Conservation (phyloP, 2,797 vertebrate genomes). For the Cirrhinus mrigala region DNA sequence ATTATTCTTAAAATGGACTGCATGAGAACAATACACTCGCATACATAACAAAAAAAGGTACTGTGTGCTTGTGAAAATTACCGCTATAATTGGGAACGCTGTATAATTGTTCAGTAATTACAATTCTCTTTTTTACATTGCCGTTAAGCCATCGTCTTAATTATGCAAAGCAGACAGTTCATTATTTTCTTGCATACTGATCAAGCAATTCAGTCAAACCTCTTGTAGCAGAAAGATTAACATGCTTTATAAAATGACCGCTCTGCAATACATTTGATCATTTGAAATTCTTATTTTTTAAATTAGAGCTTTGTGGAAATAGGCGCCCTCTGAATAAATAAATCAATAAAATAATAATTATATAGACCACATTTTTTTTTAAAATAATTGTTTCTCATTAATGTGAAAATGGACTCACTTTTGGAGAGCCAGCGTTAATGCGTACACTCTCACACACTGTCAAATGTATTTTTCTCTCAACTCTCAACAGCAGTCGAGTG, state of each 20-base stretch:
- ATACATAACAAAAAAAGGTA: background rate
- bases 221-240: background rate
- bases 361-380: background rate
- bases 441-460: background rate
- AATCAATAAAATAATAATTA: background rate
- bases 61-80: conserved; percentile 27
- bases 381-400: background rate
- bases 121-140: conserved; percentile 61
- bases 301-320: background rate
- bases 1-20: background rate
- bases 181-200: conserved; percentile 63
- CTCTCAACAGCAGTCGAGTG: background rate
- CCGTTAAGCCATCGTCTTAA: conserved; percentile 61
- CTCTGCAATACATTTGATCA: background rate
- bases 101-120: conserved; percentile 54
- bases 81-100: conserved; percentile 40
- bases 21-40: background rate
- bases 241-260: background rate
- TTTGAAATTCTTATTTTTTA: background rate
- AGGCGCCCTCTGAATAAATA: background rate
- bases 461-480: background rate
- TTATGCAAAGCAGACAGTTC: conserved; percentile 63
- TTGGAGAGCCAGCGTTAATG: background rate
- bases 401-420: background rate
- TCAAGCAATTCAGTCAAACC: conserved; percentile 46